Percentiles rank a stretch among this genome's conserved stretches.
Conservation (phyloP, 2,113 vertebrate species). For the Aleadryas rufinucha region DNA sequence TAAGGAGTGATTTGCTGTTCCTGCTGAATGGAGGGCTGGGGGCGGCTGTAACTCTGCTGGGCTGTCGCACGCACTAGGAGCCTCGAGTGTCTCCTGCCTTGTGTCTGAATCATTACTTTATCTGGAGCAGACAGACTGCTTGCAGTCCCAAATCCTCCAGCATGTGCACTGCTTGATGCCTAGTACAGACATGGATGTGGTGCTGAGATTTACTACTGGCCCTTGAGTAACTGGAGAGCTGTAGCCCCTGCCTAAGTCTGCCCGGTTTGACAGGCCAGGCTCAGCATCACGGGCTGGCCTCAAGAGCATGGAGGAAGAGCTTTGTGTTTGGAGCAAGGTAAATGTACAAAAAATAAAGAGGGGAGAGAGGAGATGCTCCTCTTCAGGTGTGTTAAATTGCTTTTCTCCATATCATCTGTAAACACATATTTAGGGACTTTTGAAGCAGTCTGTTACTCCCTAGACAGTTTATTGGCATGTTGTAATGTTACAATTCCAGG, state of each 20-base stretch:
- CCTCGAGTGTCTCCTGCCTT: background rate
- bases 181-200: background rate
- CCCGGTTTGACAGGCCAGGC: background rate
- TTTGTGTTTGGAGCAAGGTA: background rate
- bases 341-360: background rate
- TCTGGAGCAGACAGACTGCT: conserved; percentile 1
- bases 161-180: background rate
- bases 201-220: background rate
- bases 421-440: background rate
- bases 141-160: background rate
- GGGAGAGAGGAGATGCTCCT: background rate
- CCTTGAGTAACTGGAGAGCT: background rate
- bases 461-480: background rate
- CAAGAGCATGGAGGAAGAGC: background rate
- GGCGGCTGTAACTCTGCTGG: background rate
- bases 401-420: background rate
- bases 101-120: background rate
- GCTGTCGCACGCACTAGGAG: background rate
- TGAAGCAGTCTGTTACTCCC: background rate
- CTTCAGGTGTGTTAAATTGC: background rate
- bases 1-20: background rate
- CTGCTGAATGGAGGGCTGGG: background rate
- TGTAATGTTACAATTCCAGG: background rate
- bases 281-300: background rate
- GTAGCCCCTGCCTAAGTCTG: fast-evolving